These are phyloP conservation scores for Micrastur ruficollis DNA, from an alignment of 2,797 vertebrate species.

Conservation along the genomic window DNA sequence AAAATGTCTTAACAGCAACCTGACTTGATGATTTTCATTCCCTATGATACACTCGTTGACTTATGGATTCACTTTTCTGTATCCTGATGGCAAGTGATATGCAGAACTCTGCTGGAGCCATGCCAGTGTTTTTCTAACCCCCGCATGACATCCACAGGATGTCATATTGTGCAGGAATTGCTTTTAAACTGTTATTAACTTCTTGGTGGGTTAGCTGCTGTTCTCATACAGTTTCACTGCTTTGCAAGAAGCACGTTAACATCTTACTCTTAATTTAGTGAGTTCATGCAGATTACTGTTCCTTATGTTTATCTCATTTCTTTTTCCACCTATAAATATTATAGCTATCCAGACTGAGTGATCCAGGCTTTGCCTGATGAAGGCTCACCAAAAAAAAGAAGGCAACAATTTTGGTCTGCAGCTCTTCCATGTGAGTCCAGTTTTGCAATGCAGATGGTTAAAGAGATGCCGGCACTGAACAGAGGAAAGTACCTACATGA, in stretches of 20 bases:
- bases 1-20: not conserved
- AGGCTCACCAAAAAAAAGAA: not conserved
- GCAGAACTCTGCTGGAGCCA: not conserved
- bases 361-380: not conserved
- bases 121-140: constrained; percentile 44
- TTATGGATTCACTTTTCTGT: constrained; percentile 42
- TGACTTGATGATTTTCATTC: not conserved
- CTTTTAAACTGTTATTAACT: constrained; percentile 23
- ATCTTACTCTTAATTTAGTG: not conserved
- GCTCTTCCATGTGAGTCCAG: not conserved
- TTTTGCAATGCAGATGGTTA: not conserved
- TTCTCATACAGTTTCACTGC: not conserved
- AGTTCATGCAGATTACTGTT: not conserved
- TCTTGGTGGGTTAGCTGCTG: constrained; percentile 5
- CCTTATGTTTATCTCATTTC: not conserved
- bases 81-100: not conserved
- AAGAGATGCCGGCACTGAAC: not conserved
- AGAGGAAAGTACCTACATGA: not conserved
- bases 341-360: not conserved
- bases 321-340: not conserved
- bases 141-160: constrained; percentile 21
- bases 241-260: not conserved
- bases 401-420: not conserved
- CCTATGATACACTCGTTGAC: not conserved
- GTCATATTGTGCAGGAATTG: not conserved